Conservation (phyloP, 37 sponge, comb jelly and placozoan species). For the Spongia lamella region DNA sequence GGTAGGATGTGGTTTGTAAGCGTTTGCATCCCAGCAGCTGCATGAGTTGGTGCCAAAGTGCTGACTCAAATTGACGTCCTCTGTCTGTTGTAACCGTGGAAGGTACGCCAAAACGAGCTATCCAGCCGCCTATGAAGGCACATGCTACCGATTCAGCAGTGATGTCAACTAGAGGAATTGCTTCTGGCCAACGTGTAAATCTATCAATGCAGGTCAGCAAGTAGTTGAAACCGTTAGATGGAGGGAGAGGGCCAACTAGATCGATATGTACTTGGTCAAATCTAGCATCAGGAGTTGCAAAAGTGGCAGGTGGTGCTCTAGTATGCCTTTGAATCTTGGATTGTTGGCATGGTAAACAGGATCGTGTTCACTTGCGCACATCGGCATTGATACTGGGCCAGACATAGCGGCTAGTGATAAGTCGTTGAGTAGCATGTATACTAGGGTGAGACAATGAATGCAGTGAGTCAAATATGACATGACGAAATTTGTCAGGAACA, state of each 20-base stretch:
- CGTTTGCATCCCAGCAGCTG: conserved; percentile 29
- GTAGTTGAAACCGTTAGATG: conserved; percentile 49
- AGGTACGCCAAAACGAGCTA: conserved; percentile 46
- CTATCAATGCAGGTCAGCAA: conserved; percentile 56
- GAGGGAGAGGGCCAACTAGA: conserved; percentile 61
- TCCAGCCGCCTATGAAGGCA: conserved; percentile 32
- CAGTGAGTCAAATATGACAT: conserved; percentile 15
- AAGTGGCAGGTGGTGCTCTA: conserved; percentile 32
- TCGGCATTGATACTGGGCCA: conserved; percentile 61
- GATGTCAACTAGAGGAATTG: conserved; percentile 31
- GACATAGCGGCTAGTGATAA: conserved; percentile 41
- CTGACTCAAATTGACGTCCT: conserved; percentile 46
- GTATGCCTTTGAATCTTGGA: conserved; percentile 58
- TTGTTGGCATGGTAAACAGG: conserved; percentile 49
- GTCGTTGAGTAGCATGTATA: conserved; percentile 51
- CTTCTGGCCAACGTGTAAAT: conserved; percentile 70
- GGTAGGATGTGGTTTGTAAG: conserved; percentile 36
- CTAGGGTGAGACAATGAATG: conserved; percentile 55
- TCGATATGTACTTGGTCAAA: conserved; percentile 59
- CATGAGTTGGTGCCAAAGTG: conserved; percentile 27
- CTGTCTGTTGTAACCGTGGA: conserved; percentile 37
- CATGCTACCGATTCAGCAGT: conserved; percentile 45
- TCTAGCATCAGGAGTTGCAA: conserved; percentile 38
- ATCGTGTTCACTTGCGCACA: conserved; percentile 33
- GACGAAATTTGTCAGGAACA: conserved; percentile 40